phyloP scores from a whole-genome alignment of 1,140 invertebrate genomes.

The Megathymus violae region DNA sequence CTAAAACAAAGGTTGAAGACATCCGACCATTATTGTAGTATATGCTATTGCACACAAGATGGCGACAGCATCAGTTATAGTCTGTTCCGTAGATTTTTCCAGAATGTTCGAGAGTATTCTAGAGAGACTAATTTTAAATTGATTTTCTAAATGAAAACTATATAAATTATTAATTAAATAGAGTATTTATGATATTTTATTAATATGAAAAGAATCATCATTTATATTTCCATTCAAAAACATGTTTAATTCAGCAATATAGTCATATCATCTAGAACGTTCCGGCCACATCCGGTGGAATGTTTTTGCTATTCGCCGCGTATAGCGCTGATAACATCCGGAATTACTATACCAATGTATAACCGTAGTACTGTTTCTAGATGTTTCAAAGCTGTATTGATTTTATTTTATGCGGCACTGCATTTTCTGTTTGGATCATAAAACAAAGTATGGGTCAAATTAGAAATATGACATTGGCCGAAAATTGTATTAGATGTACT shows the following conservation, averaged over 20 bases:
- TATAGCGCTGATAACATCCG: slow-evolving; percentile 56
- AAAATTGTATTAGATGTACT: neutral
- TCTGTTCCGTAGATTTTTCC: slow-evolving; percentile 48
- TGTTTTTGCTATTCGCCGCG: slow-evolving; percentile 52
- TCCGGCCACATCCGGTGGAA: slow-evolving; percentile 55
- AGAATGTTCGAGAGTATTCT: slow-evolving; percentile 66
- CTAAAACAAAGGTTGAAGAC: slow-evolving; percentile 60
- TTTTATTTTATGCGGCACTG: slow-evolving; percentile 49
- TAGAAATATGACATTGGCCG: neutral
- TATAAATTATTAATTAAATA: neutral
- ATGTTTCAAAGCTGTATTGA: slow-evolving; percentile 51
- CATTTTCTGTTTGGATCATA: slow-evolving; percentile 17
- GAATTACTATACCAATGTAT: slow-evolving; percentile 37
- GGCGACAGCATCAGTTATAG: slow-evolving; percentile 30
- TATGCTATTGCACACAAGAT: slow-evolving; percentile 44
- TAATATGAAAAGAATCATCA: slow-evolving; percentile 4
- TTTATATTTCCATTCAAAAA: slow-evolving; percentile 38
- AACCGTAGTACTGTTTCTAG: slow-evolving; percentile 47
- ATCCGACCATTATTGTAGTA: slow-evolving; percentile 31
- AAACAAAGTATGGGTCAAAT: neutral
- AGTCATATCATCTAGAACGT: slow-evolving; percentile 54
- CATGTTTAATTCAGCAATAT: slow-evolving; percentile 17
- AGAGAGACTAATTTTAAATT: slow-evolving; percentile 21
- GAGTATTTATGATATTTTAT: neutral
- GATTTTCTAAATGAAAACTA: slow-evolving; percentile 41